Conservation (phyloP, 2,113 vertebrate species). For the Monopterus albus region DNA sequence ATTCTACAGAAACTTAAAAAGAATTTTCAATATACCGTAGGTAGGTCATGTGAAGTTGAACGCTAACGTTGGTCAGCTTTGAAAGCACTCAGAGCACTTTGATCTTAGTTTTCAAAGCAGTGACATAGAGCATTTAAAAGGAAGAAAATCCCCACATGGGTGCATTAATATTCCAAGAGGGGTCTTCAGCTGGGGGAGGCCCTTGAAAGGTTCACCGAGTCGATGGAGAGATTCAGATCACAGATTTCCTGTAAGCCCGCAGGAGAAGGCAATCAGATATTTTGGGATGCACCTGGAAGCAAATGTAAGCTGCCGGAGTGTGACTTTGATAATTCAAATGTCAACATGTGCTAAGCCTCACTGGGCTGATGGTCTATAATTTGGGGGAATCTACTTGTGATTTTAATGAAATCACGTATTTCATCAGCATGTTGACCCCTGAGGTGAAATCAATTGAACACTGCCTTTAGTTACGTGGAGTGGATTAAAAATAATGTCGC, state of each 20-base stretch:
- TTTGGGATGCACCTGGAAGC: slow-evolving; percentile 46
- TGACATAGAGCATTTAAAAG: neutral
- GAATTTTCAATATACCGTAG: neutral
- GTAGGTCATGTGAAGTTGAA: neutral
- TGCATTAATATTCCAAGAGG: neutral
- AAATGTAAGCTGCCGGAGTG: slow-evolving; percentile 28
- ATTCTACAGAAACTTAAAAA: neutral
- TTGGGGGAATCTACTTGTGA: slow-evolving; percentile 28
- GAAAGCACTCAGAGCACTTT: neutral
- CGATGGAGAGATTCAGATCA: slow-evolving; percentile 53
- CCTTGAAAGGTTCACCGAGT: slow-evolving; percentile 60
- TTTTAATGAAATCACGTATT: slow-evolving; percentile 50
- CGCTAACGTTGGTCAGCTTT: neutral
- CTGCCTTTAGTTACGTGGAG: slow-evolving; percentile 8
- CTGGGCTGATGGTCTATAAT: slow-evolving; percentile 26
- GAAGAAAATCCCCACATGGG: neutral
- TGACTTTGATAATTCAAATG: slow-evolving; percentile 63
- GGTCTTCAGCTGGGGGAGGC: slow-evolving; percentile 10
- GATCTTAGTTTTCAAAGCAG: slow-evolving; percentile 26
- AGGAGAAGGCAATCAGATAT: slow-evolving; percentile 60
- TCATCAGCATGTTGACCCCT: slow-evolving; percentile 41
- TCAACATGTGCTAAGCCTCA: slow-evolving; percentile 52
- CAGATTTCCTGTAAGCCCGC: slow-evolving; percentile 58
- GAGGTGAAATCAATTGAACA: slow-evolving; percentile 32
- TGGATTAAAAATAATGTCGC: slow-evolving; percentile 18